Evolutionary conservation across 2,797 vertebrate species (phyloP).

Genomic region (Syngnathus acus): DNA sequence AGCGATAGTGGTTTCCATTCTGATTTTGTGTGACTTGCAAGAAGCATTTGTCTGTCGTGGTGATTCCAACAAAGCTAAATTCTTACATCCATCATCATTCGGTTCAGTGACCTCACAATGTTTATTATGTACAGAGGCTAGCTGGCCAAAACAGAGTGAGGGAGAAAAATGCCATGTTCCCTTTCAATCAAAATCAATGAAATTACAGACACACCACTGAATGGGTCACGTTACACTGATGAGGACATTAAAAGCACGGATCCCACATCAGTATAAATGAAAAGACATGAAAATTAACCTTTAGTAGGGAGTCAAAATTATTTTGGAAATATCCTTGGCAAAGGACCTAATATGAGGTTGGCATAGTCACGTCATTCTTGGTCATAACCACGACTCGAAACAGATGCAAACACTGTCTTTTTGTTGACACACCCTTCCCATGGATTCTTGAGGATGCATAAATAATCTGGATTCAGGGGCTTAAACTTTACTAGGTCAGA

Average conservation of each 20-base stretch:
- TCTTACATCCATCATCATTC: conserved; percentile 19
- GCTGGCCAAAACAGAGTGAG: conserved; percentile 45
- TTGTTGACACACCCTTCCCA: background rate
- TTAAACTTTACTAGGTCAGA: background rate
- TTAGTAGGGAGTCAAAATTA: conserved; percentile 22
- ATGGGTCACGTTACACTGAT: conserved; percentile 42
- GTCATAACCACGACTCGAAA: conserved; percentile 41
- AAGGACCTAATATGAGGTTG: conserved; percentile 40
- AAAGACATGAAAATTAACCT: conserved; percentile 44
- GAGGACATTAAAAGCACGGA: conserved; percentile 57
- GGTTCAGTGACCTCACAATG: conserved; percentile 61
- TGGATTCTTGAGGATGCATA: background rate
- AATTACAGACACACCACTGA: conserved; percentile 50
- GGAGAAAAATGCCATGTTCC: conserved; percentile 46
- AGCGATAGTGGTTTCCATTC: conserved; percentile 21
- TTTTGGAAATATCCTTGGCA: conserved; percentile 34
- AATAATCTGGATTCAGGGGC: background rate
- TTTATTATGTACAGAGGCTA: conserved; percentile 48
- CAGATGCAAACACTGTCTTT: conserved; percentile 31
- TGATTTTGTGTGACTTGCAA: conserved; percentile 10
- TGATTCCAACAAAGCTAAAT: conserved; percentile 13
- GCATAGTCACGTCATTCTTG: conserved; percentile 39
- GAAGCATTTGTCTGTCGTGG: conserved; percentile 29
- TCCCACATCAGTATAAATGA: conserved; percentile 25
- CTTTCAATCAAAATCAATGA: conserved; percentile 29